These are phyloP conservation scores for Caracal caracal DNA, from an alignment of 2,113 vertebrate species.

Conservation along the genomic window DNA sequence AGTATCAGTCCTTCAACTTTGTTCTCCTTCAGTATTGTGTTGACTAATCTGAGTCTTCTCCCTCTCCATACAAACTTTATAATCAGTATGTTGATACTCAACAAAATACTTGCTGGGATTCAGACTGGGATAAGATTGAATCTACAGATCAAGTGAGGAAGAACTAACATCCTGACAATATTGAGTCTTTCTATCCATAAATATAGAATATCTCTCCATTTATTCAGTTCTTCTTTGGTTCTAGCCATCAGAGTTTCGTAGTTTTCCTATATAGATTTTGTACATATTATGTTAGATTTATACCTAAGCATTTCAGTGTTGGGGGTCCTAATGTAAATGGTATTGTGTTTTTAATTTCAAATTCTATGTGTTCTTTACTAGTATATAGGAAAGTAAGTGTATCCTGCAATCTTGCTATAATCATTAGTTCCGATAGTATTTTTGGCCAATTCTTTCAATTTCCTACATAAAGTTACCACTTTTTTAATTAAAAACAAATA, in stretches of 20 bases:
- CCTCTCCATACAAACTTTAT: not conserved
- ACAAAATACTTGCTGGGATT: not conserved
- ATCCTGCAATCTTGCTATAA: not conserved
- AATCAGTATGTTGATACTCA: not conserved
- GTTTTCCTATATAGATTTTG: not conserved
- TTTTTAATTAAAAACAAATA: constrained; percentile 24
- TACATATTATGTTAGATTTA: not conserved
- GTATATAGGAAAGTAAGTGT: not conserved
- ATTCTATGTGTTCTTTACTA: not conserved
- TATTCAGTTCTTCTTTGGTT: not conserved
- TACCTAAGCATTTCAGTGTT: not conserved
- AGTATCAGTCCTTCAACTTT: not conserved
- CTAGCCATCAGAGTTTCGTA: not conserved
- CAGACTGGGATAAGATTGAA: not conserved
- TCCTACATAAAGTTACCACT: not conserved
- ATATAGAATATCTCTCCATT: not conserved
- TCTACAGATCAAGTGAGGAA: not conserved
- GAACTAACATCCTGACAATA: not conserved
- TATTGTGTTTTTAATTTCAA: not conserved
- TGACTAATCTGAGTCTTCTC: not conserved
- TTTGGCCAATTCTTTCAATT: not conserved
- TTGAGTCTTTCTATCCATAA: not conserved
- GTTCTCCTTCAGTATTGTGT: not conserved
- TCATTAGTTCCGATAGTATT: not conserved
- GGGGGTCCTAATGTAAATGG: not conserved